Evolutionary conservation across 2,113 vertebrate species (phyloP).

Genomic region (Eudyptes chrysolophus): DNA sequence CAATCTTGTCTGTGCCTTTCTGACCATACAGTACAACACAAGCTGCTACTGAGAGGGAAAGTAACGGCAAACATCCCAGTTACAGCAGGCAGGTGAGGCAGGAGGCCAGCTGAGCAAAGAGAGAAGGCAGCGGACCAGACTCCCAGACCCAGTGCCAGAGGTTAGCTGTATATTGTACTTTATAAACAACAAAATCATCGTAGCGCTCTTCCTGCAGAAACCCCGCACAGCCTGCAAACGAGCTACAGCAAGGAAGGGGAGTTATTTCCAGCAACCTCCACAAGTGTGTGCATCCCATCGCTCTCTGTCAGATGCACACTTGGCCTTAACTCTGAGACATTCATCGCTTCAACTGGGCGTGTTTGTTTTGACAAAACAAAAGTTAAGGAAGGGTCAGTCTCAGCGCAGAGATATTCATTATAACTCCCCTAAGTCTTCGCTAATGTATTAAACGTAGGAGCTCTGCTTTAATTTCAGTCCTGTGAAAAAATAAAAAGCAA

Average conservation of each 20-base stretch:
- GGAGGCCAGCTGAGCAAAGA: slow-evolving; percentile 57
- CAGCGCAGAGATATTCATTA: background rate
- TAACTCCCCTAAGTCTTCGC: background rate
- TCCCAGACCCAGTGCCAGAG: background rate
- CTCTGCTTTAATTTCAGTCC: background rate
- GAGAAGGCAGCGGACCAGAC: background rate
- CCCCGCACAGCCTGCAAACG: background rate
- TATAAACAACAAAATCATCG: background rate
- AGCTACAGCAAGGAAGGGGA: background rate
- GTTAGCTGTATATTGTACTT: background rate
- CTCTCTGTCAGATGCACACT: background rate
- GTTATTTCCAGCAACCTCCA: background rate
- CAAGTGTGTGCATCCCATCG: accelerated
- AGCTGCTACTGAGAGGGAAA: background rate
- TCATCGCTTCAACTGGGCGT: background rate
- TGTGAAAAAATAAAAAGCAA: background rate
- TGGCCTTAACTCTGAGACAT: background rate
- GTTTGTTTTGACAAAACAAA: background rate
- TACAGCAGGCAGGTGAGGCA: background rate
- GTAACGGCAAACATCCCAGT: background rate
- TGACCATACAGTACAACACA: background rate
- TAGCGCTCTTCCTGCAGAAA: background rate
- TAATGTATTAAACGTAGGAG: background rate
- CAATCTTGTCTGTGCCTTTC: background rate
- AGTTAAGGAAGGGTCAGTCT: background rate